A percentile compares a stretch with the other conserved stretches of the same genome.
phyloP scores from a whole-genome alignment of 1,140 invertebrate species.

The Pinna nobilis region DNA sequence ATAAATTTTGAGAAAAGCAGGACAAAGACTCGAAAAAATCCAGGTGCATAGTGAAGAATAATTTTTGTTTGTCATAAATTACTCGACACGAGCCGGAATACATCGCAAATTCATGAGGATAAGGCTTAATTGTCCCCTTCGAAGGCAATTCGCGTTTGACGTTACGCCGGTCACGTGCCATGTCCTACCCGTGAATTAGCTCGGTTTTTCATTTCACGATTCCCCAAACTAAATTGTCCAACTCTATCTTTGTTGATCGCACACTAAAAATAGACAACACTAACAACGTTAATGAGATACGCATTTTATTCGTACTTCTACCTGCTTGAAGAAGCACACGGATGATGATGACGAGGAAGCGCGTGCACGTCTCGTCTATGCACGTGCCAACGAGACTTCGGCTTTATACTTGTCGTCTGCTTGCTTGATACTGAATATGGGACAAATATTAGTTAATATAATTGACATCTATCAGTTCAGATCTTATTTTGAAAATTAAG shows the following conservation, averaged over 20 bases:
- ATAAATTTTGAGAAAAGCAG: neutral
- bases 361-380: slow-evolving; percentile 38
- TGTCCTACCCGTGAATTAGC: neutral
- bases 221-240: neutral
- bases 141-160: neutral
- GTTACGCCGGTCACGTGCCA: slow-evolving; percentile 15
- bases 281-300: slow-evolving; percentile 33
- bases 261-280: slow-evolving; percentile 24
- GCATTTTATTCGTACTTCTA: slow-evolving; percentile 37
- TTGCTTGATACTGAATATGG: slow-evolving; percentile 41
- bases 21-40: neutral
- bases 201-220: slow-evolving; percentile 10
- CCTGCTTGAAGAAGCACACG: slow-evolving; percentile 39
- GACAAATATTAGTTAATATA: slow-evolving; percentile 53
- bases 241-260: slow-evolving; percentile 23
- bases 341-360: slow-evolving; percentile 40
- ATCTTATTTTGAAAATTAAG: slow-evolving; percentile 38
- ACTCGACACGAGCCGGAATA: slow-evolving; percentile 16
- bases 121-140: slow-evolving; percentile 11
- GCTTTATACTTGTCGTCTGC: slow-evolving; percentile 39
- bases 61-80: slow-evolving; percentile 16
- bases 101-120: neutral
- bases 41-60: slow-evolving; percentile 6
- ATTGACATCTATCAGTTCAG: slow-evolving; percentile 45
- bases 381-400: slow-evolving; percentile 42